phyloP scores from a whole-genome alignment of 2,797 vertebrate species.

The Iguana delicatissima region DNA sequence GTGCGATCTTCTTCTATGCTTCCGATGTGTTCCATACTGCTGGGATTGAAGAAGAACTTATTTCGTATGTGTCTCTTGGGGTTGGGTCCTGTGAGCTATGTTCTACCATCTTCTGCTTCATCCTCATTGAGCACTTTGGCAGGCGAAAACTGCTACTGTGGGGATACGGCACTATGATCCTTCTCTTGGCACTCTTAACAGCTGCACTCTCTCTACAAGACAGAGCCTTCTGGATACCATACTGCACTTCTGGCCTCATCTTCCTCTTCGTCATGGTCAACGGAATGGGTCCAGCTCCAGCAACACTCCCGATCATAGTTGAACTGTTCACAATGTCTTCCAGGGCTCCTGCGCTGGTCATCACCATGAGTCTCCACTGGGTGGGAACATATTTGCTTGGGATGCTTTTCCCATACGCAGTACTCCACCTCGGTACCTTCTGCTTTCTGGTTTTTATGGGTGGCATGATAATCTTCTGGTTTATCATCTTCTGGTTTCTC shows the following conservation, averaged over 20 bases:
- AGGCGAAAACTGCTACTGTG: conserved; percentile 83
- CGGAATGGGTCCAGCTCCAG: conserved; percentile 89
- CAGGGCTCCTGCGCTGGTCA: conserved; percentile 87
- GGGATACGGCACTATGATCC: conserved; percentile 86
- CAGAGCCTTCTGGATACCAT: conserved; percentile 82
- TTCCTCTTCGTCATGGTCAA: conserved; percentile 91
- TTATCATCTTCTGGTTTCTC: conserved; percentile 82
- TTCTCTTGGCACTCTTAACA: conserved; percentile 86
- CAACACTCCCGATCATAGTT: conserved; percentile 84
- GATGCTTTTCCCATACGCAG: conserved; percentile 87
- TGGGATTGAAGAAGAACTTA: conserved; percentile 78
- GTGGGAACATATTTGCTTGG: conserved; percentile 84
- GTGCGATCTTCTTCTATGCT: conserved; percentile 5
- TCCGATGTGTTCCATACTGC: conserved; percentile 85
- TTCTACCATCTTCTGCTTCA: conserved; percentile 83
- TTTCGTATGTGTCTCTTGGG: conserved; percentile 84
- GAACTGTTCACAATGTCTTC: conserved; percentile 88
- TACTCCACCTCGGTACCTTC: conserved; percentile 80
- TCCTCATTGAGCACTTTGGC: conserved; percentile 85
- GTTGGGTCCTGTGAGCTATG: conserved; percentile 86
- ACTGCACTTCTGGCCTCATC: conserved; percentile 85
- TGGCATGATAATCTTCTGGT: conserved; percentile 79
- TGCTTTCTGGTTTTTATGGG: conserved; percentile 85
- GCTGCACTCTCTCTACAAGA: conserved; percentile 84
- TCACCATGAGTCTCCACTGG: conserved; percentile 87